A percentile compares a stretch with the other conserved stretches of the same genome.
Conservation (phyloP, 2,888 invertebrate genomes). For the Tetheella fluctuosa region DNA sequence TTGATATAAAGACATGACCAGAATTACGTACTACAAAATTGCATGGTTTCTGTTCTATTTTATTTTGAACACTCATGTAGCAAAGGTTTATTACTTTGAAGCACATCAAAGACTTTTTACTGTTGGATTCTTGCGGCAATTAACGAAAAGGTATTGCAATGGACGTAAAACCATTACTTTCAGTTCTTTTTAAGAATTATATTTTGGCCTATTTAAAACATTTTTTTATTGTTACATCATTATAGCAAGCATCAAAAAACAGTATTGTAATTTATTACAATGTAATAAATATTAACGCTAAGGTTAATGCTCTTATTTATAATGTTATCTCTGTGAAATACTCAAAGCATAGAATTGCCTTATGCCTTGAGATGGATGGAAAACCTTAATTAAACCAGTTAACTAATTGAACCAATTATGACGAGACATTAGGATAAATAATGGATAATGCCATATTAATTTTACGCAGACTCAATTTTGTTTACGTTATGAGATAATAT, state of each 20-base stretch:
- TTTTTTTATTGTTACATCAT: too few species aligned
- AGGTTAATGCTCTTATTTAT: not conserved
- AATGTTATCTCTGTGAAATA: not conserved
- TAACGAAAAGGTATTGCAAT: not conserved
- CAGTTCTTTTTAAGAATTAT: too few species aligned
- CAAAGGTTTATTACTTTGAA: not conserved
- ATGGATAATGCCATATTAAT: slow-evolving; percentile 38
- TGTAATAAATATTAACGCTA: too few species aligned
- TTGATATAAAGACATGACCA: too few species aligned
- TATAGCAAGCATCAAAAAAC: too few species aligned
- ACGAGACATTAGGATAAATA: slow-evolving; percentile 40
- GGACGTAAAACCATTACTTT: not conserved
- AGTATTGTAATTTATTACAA: too few species aligned
- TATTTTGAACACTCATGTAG: not conserved
- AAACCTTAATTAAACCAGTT: slow-evolving; percentile 46
- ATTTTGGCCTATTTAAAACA: too few species aligned
- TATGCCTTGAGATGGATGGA: slow-evolving; percentile 23
- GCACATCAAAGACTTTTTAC: not conserved
- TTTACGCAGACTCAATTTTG: slow-evolving; percentile 8
- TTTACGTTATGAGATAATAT: not conserved
- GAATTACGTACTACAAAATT: not conserved
- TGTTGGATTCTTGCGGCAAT: slow-evolving; percentile 3
- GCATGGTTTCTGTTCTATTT: not conserved
- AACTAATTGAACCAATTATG: slow-evolving; percentile 50
- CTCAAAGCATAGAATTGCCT: not conserved